A percentile compares a stretch with the other conserved stretches of the same genome.
Conservation (phyloP, 2,113 vertebrate genomes). For the Prunella fulvescens region DNA sequence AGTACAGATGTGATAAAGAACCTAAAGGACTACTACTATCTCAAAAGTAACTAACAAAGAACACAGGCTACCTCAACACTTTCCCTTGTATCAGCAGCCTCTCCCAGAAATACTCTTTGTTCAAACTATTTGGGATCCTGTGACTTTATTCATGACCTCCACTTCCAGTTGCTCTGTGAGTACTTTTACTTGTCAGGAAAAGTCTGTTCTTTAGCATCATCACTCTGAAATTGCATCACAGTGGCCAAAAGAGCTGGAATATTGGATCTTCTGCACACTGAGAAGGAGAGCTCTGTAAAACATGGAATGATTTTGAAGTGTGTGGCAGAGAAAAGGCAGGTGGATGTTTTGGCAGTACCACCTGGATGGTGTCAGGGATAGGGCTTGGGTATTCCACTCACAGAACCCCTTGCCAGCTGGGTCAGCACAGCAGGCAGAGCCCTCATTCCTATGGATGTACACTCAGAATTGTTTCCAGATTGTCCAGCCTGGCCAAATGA, state of each 20-base stretch:
- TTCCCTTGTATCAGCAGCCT: not conserved
- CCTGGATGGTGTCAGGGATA: not conserved
- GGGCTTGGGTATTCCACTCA: not conserved
- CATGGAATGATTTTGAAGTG: not conserved
- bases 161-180: not conserved
- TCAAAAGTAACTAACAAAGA: not conserved
- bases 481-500: not conserved
- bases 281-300: not conserved
- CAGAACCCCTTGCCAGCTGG: not conserved
- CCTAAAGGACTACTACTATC: not conserved
- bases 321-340: not conserved
- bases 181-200: not conserved
- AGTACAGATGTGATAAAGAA: not conserved
- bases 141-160: not conserved
- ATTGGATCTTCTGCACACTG: not conserved
- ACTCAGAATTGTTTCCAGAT: not conserved
- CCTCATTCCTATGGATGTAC: not conserved
- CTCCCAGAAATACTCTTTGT: not conserved
- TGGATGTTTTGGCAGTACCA: not conserved
- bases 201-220: not conserved
- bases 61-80: not conserved
- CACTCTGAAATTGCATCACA: not conserved
- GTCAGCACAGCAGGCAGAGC: not conserved
- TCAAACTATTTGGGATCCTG: not conserved
- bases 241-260: not conserved